Evolutionary conservation across 2,113 vertebrate species (phyloP).

Genomic region (Cricetomys ansorgei): DNA sequence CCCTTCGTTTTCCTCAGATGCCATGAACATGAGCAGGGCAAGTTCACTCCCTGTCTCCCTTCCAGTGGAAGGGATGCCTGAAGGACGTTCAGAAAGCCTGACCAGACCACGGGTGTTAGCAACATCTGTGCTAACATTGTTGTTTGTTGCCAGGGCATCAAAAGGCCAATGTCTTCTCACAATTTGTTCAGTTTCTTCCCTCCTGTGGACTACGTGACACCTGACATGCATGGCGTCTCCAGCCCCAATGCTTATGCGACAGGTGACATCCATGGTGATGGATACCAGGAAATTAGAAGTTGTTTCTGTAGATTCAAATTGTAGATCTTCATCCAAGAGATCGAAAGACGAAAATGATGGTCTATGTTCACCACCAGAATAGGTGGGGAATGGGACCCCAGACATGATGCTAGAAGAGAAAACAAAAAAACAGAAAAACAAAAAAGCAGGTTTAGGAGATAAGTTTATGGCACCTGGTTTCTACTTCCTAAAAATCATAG

Average conservation of each 20-base stretch:
- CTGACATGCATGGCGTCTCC: neutral
- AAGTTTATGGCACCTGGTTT: neutral
- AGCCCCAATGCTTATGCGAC: neutral
- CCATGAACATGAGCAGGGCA: neutral
- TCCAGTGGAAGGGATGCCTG: too few relatives aligned
- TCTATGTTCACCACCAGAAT: neutral
- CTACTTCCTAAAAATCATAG: neutral
- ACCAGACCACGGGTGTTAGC: neutral
- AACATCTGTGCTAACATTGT: too few relatives aligned
- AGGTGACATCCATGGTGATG: neutral
- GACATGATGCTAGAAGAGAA: neutral
- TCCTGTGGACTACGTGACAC: too few relatives aligned
- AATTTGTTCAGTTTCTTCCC: too few relatives aligned
- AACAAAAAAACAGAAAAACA: fast-evolving
- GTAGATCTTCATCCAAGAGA: neutral
- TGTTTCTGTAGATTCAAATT: too few relatives aligned
- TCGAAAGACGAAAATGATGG: too few relatives aligned
- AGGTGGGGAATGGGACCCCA: neutral
- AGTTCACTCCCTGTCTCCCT: neutral
- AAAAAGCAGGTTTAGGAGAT: neutral
- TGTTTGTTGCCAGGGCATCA: neutral
- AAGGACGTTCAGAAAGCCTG: neutral
- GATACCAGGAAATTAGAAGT: too few relatives aligned
- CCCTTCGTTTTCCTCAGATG: neutral
- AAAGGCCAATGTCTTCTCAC: neutral